These are phyloP conservation scores for Aphaenogaster rudis DNA, from an alignment of 1,140 invertebrate species.

Conservation along the genomic window DNA sequence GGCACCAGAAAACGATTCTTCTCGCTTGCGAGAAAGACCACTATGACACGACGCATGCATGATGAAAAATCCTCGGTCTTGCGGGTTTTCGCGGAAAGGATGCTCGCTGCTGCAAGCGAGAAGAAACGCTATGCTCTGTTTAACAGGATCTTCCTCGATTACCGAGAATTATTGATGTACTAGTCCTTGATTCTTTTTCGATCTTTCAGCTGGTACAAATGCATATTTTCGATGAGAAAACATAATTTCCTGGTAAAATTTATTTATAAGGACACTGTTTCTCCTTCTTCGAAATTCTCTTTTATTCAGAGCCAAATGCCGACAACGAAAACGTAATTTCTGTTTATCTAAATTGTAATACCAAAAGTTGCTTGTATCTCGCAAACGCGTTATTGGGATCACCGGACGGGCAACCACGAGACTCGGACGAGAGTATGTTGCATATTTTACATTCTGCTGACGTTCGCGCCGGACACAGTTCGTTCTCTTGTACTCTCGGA, in stretches of 20 bases:
- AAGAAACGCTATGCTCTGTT: neutral
- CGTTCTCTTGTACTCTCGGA: constrained; percentile 75
- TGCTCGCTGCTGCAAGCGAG: neutral
- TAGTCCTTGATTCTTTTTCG: neutral
- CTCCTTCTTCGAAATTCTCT: neutral
- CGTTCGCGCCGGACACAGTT: constrained; percentile 82
- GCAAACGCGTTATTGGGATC: neutral
- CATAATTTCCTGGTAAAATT: neutral
- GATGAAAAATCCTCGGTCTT: constrained; percentile 8
- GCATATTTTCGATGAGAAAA: neutral
- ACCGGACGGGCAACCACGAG: neutral
- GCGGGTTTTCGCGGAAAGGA: neutral
- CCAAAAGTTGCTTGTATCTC: neutral
- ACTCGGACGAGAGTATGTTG: constrained; percentile 69
- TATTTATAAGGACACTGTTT: neutral
- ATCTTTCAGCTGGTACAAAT: neutral
- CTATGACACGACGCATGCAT: neutral
- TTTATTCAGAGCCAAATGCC: neutral
- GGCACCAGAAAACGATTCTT: neutral
- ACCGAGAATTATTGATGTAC: neutral
- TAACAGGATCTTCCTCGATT: neutral
- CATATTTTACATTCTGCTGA: constrained; percentile 86
- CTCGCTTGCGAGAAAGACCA: constrained; percentile 9
- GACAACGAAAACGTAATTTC: neutral
- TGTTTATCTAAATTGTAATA: constrained; percentile 17